Conservation (phyloP, 1,140 invertebrate genomes). For the Goniozus legneri region DNA sequence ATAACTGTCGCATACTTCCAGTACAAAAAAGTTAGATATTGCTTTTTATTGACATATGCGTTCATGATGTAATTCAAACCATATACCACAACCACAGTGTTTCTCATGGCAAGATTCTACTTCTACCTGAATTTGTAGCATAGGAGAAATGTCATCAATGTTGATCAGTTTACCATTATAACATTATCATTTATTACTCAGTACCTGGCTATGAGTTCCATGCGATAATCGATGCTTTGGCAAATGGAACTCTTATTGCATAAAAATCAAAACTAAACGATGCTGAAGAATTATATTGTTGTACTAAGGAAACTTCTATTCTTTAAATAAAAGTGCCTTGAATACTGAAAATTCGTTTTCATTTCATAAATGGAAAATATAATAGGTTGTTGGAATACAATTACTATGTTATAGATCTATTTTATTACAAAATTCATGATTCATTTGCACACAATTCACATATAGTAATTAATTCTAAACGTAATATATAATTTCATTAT, state of each 20-base stretch:
- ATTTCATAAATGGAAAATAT: constrained; percentile 4
- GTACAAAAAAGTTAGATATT: constrained; percentile 13
- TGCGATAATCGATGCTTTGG: constrained; percentile 22
- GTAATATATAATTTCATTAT: constrained; percentile 26
- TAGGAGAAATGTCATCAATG: no score
- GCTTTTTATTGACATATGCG: no score
- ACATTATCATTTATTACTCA: constrained; percentile 35
- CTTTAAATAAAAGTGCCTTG: constrained; percentile 46
- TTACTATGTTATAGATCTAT: constrained; percentile 14
- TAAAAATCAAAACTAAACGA: constrained; percentile 8
- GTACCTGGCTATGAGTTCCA: constrained; percentile 42
- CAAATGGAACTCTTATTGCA: constrained; percentile 8
- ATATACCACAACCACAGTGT: no score
- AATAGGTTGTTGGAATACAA: neutral
- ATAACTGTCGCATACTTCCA: no score
- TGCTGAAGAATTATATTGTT: constrained; percentile 37
- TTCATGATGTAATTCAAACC: no score
- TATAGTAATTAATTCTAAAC: constrained; percentile 27
- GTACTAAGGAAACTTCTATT: constrained; percentile 39
- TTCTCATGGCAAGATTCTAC: no score
- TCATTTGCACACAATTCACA: constrained; percentile 28
- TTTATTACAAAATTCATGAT: constrained; percentile 44
- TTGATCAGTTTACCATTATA: no score
- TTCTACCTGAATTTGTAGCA: no score
- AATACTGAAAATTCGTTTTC: constrained; percentile 15